Percentiles rank a stretch among this genome's conserved stretches.
Conservation (phyloP, 2,797 vertebrate genomes). For the Rhadinocentrus ornatus region DNA sequence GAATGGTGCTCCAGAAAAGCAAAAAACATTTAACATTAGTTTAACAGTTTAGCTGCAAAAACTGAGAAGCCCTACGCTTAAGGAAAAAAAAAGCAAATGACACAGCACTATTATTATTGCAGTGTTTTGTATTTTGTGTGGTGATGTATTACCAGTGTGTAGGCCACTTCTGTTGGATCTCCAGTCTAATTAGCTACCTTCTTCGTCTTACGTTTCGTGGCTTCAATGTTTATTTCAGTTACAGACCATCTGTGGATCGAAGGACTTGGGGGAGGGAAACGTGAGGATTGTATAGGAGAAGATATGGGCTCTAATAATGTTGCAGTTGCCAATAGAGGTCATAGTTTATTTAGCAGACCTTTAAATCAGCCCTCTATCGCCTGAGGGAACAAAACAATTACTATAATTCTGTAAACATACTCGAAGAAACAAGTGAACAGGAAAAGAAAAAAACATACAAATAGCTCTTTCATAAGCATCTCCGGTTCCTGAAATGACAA, state of each 20-base stretch:
- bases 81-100: constrained; percentile 55
- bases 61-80: constrained; percentile 25
- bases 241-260: constrained; percentile 48
- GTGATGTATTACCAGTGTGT: constrained; percentile 71
- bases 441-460: constrained; percentile 11
- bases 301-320: constrained; percentile 59
- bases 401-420: constrained; percentile 47
- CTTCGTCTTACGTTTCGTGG: constrained; percentile 65
- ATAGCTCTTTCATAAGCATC: constrained; percentile 24
- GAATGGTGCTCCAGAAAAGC: constrained; percentile 9
- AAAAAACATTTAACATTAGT: constrained; percentile 28
- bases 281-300: constrained; percentile 39
- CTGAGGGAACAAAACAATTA: constrained; percentile 50
- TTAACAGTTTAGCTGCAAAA: constrained; percentile 36
- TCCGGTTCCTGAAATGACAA: constrained; percentile 42
- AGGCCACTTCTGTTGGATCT: constrained; percentile 61
- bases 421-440: constrained; percentile 1
- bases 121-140: constrained; percentile 52
- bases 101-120: constrained; percentile 62
- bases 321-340: constrained; percentile 63
- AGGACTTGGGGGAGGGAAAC: constrained; percentile 19
- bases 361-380: constrained; percentile 59
- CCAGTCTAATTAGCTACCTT: constrained; percentile 65
- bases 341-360: constrained; percentile 66
- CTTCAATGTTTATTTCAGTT: constrained; percentile 64